These are phyloP conservation scores for Muraenolepis orangiensis DNA, from an alignment of 2,797 vertebrate species.

Conservation along the genomic window DNA sequence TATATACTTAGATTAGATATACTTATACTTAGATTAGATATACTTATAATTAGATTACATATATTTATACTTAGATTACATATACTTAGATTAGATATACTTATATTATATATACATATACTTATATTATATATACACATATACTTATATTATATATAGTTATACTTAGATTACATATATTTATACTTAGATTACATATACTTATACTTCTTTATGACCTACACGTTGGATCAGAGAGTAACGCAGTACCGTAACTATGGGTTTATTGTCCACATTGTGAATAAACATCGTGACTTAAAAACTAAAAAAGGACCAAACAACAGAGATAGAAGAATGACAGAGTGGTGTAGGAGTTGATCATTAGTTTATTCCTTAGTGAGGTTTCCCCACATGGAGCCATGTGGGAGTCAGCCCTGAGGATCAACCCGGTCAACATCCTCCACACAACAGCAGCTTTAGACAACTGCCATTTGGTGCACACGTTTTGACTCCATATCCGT, in stretches of 20 bases:
- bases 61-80: too few relatives aligned
- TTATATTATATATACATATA: too few relatives aligned
- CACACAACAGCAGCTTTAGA: neutral
- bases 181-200: too few relatives aligned
- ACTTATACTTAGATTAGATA: too few relatives aligned
- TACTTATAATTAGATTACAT: too few relatives aligned
- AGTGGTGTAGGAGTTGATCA: conserved; percentile 19
- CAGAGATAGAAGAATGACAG: neutral
- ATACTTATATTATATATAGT: too few relatives aligned
- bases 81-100: too few relatives aligned
- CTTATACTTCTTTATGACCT: too few relatives aligned
- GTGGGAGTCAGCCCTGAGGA: conserved; percentile 40
- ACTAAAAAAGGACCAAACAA: neutral
- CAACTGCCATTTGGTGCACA: conserved; percentile 16
- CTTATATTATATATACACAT: too few relatives aligned
- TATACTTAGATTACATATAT: too few relatives aligned
- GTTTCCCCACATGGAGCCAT: conserved; percentile 37
- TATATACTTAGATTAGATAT: too few relatives aligned
- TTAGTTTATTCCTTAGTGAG: conserved; percentile 49
- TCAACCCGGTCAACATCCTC: conserved; percentile 13
- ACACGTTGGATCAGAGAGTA: too few relatives aligned
- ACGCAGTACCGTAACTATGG: neutral
- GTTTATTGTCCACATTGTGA: neutral
- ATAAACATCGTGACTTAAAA: neutral
- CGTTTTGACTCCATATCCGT: conserved; percentile 23